Conservation (phyloP, 2,888 invertebrate species). For the Alloplasta piceator region DNA sequence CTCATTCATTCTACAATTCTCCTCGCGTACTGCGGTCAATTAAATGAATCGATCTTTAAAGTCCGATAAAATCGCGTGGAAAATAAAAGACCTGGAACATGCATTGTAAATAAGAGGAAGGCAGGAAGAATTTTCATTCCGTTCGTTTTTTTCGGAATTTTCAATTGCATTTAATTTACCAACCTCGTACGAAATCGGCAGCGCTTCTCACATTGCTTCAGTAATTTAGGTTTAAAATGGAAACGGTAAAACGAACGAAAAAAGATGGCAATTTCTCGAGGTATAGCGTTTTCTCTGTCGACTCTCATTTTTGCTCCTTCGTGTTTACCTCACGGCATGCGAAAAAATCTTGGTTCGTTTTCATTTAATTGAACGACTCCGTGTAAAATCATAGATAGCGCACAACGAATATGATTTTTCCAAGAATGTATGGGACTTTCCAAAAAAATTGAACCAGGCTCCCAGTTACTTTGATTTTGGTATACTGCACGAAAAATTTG, state of each 20-base stretch:
- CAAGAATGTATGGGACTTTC: too few species aligned
- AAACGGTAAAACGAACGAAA: not conserved
- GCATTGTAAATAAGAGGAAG: too few species aligned
- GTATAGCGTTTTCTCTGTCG: conserved; percentile 4
- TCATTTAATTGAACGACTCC: conserved; percentile 35
- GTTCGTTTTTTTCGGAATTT: too few species aligned
- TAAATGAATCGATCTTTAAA: not conserved
- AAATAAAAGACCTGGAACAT: not conserved
- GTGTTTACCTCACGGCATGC: not conserved
- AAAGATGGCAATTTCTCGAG: conserved; percentile 2
- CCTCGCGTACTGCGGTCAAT: not conserved
- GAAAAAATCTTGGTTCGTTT: conserved; percentile 29
- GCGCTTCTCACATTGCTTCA: too few species aligned
- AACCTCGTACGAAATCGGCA: too few species aligned
- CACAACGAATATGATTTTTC: conserved; percentile 10
- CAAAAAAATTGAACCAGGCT: too few species aligned
- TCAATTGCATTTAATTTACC: too few species aligned
- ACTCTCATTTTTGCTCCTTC: not conserved
- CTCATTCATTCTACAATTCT: not conserved
- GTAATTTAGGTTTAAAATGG: not conserved
- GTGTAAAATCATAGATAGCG: not conserved
- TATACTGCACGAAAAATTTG: too few species aligned
- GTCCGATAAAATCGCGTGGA: not conserved
- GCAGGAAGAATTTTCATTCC: too few species aligned
- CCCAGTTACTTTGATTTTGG: too few species aligned